A percentile compares a stretch with the other conserved stretches of the same genome.
Conservation (phyloP, 1,140 invertebrate species). For the Trichoplusia ni region DNA sequence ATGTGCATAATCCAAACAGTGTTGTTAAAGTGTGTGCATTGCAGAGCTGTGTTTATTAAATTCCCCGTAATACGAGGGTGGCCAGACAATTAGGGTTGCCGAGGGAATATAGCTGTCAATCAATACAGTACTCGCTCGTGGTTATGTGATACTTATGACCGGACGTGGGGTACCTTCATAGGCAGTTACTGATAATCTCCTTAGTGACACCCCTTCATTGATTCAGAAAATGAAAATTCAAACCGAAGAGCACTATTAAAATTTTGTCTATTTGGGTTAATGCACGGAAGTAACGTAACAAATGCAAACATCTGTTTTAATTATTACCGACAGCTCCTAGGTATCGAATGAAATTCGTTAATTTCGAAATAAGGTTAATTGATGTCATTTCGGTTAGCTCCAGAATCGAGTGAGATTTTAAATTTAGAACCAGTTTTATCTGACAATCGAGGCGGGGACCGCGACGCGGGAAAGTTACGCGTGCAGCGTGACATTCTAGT, state of each 20-base stretch:
- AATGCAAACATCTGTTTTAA: slow-evolving; percentile 18
- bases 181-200: slow-evolving; percentile 29
- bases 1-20: slow-evolving; percentile 62
- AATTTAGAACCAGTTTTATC: slow-evolving; percentile 28
- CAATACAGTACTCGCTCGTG: slow-evolving; percentile 49
- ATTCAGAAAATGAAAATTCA: slow-evolving; percentile 9
- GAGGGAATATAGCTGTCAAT: slow-evolving; percentile 68
- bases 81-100: slow-evolving; percentile 67
- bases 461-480: slow-evolving; percentile 12
- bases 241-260: slow-evolving; percentile 6
- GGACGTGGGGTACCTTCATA: slow-evolving; percentile 49
- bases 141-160: slow-evolving; percentile 56
- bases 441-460: slow-evolving; percentile 25
- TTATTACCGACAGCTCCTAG: slow-evolving; percentile 9
- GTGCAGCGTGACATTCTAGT: slow-evolving; percentile 6
- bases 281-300: slow-evolving; percentile 21
- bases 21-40: slow-evolving; percentile 59
- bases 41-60: slow-evolving; percentile 69
- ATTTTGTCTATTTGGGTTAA: slow-evolving; percentile 7
- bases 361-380: slow-evolving; percentile 22
- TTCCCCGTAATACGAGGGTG: slow-evolving; percentile 64
- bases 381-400: slow-evolving; percentile 14
- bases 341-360: slow-evolving; percentile 7
- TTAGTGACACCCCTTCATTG: slow-evolving; percentile 13
- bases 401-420: slow-evolving; percentile 7